Base-by-base conservation (phyloP, 2,888 invertebrate genomes). In the Papilio demoleus region DNA sequence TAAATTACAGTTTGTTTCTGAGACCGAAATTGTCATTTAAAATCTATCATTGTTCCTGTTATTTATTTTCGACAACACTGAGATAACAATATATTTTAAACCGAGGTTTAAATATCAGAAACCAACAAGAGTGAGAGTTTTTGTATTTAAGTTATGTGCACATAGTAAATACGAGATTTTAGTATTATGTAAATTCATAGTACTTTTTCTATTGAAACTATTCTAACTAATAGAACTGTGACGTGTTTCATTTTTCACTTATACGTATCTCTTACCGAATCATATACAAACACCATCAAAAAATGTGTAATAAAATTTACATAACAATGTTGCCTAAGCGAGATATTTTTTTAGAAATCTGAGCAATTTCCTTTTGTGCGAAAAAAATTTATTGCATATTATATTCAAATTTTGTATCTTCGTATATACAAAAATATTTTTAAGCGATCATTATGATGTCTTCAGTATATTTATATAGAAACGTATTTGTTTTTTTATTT, bases 331-430 rank as follows among this genome's bases (percentile, higher is more conserved):
- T 56, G 17, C 31, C 17, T 8, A 27, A 53, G 27, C 31, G n/a
- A n/a, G 0, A 56, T 31, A 56, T 31, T 56, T 31, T 31, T 56
- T 11, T 17, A 17, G 31, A 56, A 31, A 56, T 53, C 31, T 31
- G 17, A 31, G 31, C 53, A 56, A 17, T 31, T 56, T 31, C 17
- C 31, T n/a, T 27, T 56, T 31, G 31, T n/a, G 31, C 31, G 53
- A 56, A 56, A 9, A 6, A 31, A 31, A 56, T 56, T 56, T 56
- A 56, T 31, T 11, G 6, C 17, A 31, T n/a, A 17, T 56, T 11
- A 31, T 56, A 56, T 56, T 56, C 53, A 31, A 53, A 53, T 53
- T 27, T n/a, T 53, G n/a, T n/a, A n/a, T n/a, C 27, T 53, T 31
- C 53, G 4, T 53, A 31, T 27, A 31, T 12, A 12, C 2, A 31